Percentiles rank a stretch among this genome's conserved stretches.
phyloP scores from a whole-genome alignment of 2,797 vertebrate genomes.

The Salarias fasciatus region DNA sequence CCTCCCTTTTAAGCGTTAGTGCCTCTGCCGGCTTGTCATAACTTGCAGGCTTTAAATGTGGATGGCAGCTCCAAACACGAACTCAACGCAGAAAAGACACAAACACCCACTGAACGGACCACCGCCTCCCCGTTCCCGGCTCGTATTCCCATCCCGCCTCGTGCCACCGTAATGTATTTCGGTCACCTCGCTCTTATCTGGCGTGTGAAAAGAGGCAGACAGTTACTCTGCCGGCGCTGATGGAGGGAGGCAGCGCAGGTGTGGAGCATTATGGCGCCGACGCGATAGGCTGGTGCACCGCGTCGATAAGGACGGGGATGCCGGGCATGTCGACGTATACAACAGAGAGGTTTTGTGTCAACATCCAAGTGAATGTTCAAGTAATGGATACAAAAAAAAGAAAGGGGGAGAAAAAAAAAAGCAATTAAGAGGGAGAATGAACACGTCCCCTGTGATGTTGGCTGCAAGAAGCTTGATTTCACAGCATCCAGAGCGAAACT shows the following conservation, averaged over 20 bases:
- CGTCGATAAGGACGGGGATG: conserved; percentile 13
- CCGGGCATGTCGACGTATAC: not conserved
- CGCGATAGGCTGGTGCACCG: conserved; percentile 3
- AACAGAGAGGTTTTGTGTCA: not conserved
- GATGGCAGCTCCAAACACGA: not conserved
- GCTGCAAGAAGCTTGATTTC: not conserved
- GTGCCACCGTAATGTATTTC: conserved; percentile 17
- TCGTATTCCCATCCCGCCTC: not conserved
- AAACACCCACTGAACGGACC: no score
- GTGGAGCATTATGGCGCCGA: not conserved
- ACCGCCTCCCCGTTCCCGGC: not conserved
- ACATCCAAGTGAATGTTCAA: not conserved
- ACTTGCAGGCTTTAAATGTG: no score
- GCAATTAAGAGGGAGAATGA: not conserved
- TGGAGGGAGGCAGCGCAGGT: not conserved
- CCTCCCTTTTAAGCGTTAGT: no score
- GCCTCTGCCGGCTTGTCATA: no score
- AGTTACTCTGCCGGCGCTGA: conserved; percentile 9
- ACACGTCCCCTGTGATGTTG: conserved; percentile 1
- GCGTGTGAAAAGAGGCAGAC: conserved; percentile 23
- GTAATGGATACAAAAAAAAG: not conserved
- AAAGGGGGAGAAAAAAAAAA: conserved; percentile 14
- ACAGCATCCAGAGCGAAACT: conserved; percentile 4
- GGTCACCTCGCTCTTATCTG: conserved; percentile 26
- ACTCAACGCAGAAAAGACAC: no score